Base-by-base conservation (phyloP, 2,113 vertebrate species). In the Rhodinocichla rosea region DNA sequence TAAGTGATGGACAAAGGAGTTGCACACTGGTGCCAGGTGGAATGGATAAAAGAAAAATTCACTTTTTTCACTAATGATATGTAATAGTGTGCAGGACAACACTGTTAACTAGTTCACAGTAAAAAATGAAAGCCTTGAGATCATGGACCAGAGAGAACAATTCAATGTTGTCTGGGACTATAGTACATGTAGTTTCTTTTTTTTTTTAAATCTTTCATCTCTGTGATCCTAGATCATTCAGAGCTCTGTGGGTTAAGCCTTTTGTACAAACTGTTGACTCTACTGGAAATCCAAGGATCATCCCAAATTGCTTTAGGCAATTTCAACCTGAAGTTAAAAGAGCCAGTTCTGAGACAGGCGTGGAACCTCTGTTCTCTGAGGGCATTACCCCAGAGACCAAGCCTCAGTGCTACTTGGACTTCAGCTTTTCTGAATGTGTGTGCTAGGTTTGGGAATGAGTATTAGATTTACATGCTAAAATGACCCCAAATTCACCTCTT, bases 1-100 rank as follows among this genome's bases (percentile, higher is more conserved):
- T 52, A 47, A 32, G 15, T 28, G 12, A 52, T 2, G 2, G 26
- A 47, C 14, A 18, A 77, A 88, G 63, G 11, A 62, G 4, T 37
- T 27, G 7, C 24, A 47, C 1, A 24, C 1, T 70, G 9, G 3
- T 33, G 44, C 2, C 13, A 74, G 15, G 14, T 20, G 30, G 11
- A 80, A 64, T 2, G 8, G 10, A 4, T 56, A 70, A 77, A 60
- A 60, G 14, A n/a, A 73, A 62, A 53, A 20, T 4, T 10, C 7
- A 4, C 0, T 8, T 42, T 90, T 86, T 80, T 70, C 20, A 70
- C 28, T 56, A 62, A 64, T 47, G 5, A 24, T 50, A 16, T 23
- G 5, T 17, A 60, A n/a, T 26, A 40, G 1, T 2, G 3, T 3
- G 2, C 9, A 19, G 17, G 4, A 60, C 1, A 92, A 5, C 3